Conservation (phyloP, 2,888 invertebrate species). For the Salticus scenicus region DNA sequence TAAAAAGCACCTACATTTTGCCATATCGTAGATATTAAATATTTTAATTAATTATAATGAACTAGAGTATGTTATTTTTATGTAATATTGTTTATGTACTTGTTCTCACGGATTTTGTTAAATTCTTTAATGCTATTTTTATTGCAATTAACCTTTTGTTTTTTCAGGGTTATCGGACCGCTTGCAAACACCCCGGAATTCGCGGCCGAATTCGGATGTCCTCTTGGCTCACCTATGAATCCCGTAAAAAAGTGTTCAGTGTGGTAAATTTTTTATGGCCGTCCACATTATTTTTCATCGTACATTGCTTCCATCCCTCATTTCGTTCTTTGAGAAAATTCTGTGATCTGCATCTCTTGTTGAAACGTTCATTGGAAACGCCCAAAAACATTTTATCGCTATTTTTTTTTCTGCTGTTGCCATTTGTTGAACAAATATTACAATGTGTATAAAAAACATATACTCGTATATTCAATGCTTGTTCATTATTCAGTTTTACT, state of each 20-base stretch:
- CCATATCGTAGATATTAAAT: too few species aligned
- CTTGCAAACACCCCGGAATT: constrained; percentile 81
- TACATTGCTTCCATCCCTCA: background rate
- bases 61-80: too few species aligned
- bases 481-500: too few species aligned
- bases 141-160: too few species aligned
- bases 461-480: too few species aligned
- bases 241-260: constrained; percentile 80
- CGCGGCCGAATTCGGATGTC: constrained; percentile 81
- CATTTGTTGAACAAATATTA: constrained; percentile 13
- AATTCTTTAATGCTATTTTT: too few species aligned
- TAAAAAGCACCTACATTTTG: too few species aligned
- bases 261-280: constrained; percentile 81
- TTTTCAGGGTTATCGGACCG: constrained; percentile 77
- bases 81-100: too few species aligned
- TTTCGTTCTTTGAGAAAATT: background rate
- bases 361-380: background rate
- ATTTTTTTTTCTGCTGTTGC: background rate
- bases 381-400: background rate
- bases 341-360: constrained; percentile 35
- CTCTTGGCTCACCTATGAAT: constrained; percentile 80
- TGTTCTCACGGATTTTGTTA: too few species aligned
- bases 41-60: too few species aligned
- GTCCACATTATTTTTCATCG: background rate
- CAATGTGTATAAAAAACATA: too few species aligned